These are phyloP conservation scores for Cyprinodon variegatus DNA, from an alignment of 2,113 vertebrate genomes.

Conservation along the genomic window DNA sequence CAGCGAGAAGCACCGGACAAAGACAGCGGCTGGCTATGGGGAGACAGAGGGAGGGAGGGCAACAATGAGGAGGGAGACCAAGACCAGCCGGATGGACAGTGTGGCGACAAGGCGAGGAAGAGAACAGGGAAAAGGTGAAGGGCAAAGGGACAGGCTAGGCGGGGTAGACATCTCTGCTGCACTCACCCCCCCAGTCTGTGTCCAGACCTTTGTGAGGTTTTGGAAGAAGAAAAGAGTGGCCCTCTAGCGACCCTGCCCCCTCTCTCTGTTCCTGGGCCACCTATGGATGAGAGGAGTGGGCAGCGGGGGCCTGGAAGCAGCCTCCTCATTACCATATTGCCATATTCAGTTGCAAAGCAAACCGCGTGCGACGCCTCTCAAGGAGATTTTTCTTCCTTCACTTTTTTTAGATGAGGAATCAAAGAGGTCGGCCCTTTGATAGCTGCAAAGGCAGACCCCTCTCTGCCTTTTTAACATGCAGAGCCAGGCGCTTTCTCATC, in stretches of 20 bases:
- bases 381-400: conserved; percentile 75
- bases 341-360: conserved; percentile 88
- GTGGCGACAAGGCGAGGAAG: conserved; percentile 51
- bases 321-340: conserved; percentile 85
- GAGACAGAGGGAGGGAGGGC: conserved; percentile 50
- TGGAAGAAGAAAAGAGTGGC: conserved; percentile 81
- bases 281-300: conserved; percentile 82
- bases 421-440: conserved; percentile 77
- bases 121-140: conserved; percentile 67
- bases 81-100: conserved; percentile 75
- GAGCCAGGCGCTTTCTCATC: conserved; percentile 76
- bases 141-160: conserved; percentile 68
- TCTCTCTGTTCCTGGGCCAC: conserved; percentile 85
- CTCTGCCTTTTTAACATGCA: conserved; percentile 79
- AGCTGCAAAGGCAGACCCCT: conserved; percentile 69
- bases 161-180: conserved; percentile 76
- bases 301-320: conserved; percentile 74
- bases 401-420: conserved; percentile 66
- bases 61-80: conserved; percentile 67
- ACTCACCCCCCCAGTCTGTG: conserved; percentile 84
- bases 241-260: conserved; percentile 69
- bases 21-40: conserved; percentile 68
- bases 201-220: conserved; percentile 82
- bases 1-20: conserved; percentile 83
- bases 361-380: conserved; percentile 80